Conservation (phyloP, 2,113 vertebrate species). For the Strix aluco region DNA sequence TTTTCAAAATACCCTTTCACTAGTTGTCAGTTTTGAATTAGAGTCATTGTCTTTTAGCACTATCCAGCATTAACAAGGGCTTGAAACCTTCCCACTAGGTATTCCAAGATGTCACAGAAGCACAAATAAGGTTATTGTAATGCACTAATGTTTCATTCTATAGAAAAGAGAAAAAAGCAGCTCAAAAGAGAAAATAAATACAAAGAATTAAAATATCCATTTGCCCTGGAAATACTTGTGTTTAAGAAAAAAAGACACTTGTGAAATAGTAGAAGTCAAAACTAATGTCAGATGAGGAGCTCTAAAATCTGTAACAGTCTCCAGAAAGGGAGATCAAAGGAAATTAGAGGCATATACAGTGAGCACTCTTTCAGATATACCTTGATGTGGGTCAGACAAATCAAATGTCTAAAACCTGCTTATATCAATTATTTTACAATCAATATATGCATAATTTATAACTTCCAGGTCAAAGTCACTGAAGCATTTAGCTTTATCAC, state of each 20-base stretch:
- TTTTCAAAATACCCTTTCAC: neutral
- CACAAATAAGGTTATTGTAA: constrained; percentile 13
- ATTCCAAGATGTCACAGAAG: neutral
- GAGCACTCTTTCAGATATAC: neutral
- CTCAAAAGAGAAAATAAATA: neutral
- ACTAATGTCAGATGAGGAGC: neutral
- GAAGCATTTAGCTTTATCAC: neutral
- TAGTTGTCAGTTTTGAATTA: neutral
- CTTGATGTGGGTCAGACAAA: neutral
- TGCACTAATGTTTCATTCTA: neutral
- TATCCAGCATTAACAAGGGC: neutral
- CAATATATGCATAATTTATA: neutral
- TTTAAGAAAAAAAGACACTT: neutral
- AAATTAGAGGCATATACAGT: neutral
- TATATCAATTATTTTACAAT: neutral
- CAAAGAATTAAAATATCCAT: neutral
- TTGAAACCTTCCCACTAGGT: neutral
- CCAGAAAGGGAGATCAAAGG: neutral
- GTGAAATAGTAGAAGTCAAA: neutral
- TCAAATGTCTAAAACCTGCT: neutral
- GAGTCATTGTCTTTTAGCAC: neutral
- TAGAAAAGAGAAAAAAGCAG: neutral
- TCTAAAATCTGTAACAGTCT: neutral
- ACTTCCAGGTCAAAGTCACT: neutral
- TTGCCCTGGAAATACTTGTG: neutral